Base-by-base conservation (phyloP, 2,113 vertebrate species). In the Rhinoderma darwinii region DNA sequence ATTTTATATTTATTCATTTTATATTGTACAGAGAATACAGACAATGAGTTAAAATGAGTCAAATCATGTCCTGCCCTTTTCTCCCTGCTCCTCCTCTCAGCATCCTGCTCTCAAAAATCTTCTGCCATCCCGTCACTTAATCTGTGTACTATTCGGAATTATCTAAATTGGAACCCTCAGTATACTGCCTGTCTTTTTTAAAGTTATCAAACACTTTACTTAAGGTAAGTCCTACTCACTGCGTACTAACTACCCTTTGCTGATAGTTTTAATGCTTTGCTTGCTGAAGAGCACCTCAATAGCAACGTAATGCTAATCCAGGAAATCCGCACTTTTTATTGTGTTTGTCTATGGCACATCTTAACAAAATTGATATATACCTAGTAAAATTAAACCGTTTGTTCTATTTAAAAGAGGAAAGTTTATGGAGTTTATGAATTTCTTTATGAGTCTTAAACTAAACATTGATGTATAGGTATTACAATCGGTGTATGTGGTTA, bases 41-140 rank as follows among this genome's bases (percentile, higher is more conserved):
- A 32, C 68, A 83, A 72, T 70, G 82, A 83, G 66, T 73, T 83
- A 83, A 84, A 84, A 56, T 75, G 72, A 76, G 83, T 84, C 76
- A 61, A 77, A 63, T 85, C n/a, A 43, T n/a, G 73, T 66, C 83
- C 83, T 77, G 72, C 83, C 83, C 83, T 56, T 66, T 85, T 84
- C 7, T 84, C 54, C 83, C 72, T 63, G 83, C 54, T 61, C 83
- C 83, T 85, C 83, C 83, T 63, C 54, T 59, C 37, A 32, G 56
- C 54, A 77, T 85, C 83, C 83, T 85, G 83, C 51, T 11, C 35
- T 44, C 27, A 22, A 25, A 44, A 83, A 81, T 39, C 82, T 35
- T 83, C 81, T 73, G 68, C 35, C 68, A 72, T 39, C 44, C 73
- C 54, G 47, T 76, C 54, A 44, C 39, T 76, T 22, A 84, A 56